Evolutionary conservation across 2,797 vertebrate species (phyloP), one percentile per base, ranked within the genome.

Genomic region (Rhynchotus rufescens): DNA sequence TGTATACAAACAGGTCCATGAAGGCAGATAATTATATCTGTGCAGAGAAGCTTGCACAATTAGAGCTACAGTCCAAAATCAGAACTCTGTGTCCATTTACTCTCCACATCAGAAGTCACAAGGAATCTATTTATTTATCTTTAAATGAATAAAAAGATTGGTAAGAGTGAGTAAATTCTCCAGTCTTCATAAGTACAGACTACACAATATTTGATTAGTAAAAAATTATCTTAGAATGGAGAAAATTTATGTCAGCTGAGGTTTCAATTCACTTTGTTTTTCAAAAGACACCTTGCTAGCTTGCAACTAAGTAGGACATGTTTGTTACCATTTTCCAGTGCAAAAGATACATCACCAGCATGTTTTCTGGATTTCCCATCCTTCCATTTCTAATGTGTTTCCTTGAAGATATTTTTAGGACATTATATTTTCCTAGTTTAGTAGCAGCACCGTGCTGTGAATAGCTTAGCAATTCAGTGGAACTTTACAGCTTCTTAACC

Each of bases 401-500:
- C 86, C 45, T 89, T 56, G 19, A 76, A 9, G 68, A 20, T 93
- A 92, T 92, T 94, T 95, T 94, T 84, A 93, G 69, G 52, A 65
- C n/a, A 45, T 89, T 66, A 57, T 62, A 67, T 81, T 87, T 94
- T 84, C 74, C 81, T 78, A 80, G 28, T 74, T 94, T 89, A 93
- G 81, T 38, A 90, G 56, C 83, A 92, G 38, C 66, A 74, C 36
- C 86, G 61, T 76, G 42, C 57, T 88, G 40, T 94, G 84, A 92
- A 89, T 85, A 90, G 66, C 76, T 92, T 82, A 90, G 92, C 74
- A 90, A 89, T 76, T 93, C 45, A 52, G 19, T 82, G 71, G 36
- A 88, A 91, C 34, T 89, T 95, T 86, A 83, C 68, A 92, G 67
- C 59, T 82, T 89, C 75, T 82, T 90, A 94, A 89, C 89, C 80